phyloP scores from a whole-genome alignment of 2,113 vertebrate genomes.

The Ceuthmochares aereus region DNA sequence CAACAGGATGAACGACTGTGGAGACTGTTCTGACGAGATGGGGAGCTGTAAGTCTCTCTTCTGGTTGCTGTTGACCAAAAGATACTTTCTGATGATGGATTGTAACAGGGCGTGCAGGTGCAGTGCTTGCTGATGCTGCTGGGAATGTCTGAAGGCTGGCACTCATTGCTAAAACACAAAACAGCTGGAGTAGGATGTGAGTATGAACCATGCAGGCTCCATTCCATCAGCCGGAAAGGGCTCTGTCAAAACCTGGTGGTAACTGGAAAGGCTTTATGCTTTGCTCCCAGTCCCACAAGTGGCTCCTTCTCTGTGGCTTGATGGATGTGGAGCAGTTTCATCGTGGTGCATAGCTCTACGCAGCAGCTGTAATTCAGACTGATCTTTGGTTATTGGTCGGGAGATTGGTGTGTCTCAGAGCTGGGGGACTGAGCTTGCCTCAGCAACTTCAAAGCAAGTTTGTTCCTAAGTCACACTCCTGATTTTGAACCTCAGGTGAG shows the following conservation, averaged over 20 bases:
- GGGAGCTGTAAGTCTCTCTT: constrained; percentile 68
- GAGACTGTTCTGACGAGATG: constrained; percentile 83
- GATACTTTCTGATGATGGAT: background rate
- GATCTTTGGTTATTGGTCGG: background rate
- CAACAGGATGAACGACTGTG: constrained; percentile 77
- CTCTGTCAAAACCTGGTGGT: background rate
- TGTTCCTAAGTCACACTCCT: background rate
- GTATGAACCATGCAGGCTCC: accelerated
- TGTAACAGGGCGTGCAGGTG: background rate
- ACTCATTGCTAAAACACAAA: background rate
- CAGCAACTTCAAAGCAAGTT: background rate
- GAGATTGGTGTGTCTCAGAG: background rate
- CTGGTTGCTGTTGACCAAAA: background rate
- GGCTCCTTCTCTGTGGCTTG: accelerated
- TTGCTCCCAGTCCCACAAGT: background rate
- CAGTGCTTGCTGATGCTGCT: background rate
- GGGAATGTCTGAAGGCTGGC: background rate
- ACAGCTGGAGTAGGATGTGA: accelerated
- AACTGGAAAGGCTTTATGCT: accelerated
- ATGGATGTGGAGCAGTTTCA: background rate
- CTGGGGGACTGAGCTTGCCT: background rate
- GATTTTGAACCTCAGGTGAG: background rate
- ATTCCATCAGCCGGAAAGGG: background rate
- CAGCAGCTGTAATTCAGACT: background rate
- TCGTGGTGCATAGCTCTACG: accelerated